Evolutionary conservation across 2,797 vertebrate genomes (phyloP), one percentile per base, ranked within the genome.

Genomic region (Gambusia yucatana): DNA sequence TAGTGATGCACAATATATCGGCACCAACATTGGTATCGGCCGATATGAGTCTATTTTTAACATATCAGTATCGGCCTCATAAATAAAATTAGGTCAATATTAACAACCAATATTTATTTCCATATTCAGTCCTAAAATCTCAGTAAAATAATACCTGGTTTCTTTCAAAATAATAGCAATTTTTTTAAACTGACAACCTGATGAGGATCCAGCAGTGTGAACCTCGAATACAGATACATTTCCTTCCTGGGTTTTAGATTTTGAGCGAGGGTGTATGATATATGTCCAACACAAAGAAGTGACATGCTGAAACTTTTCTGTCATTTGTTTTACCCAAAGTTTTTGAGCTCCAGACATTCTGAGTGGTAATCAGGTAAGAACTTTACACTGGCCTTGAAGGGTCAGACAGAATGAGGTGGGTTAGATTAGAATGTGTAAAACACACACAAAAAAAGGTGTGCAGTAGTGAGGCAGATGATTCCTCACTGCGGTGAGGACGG

Each of bases 311-410:
- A 65, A 41, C 36, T 39, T 65, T n/a, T 70, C 67, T 44, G 41
- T 43, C 4, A 0, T 44, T 28, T 44, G 6, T 44, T 67, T 25
- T 67, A 22, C 10, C 14, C 63, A 77, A 88, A 85, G 80, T 87
- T 89, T 80, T 79, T 17, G 77, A 79, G 87, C 65, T 79, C 47
- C n/a, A 76, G 73, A 82, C 76, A 84, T 80, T 77, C 80, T 82
- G 88, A 87, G 87, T 81, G 82, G 86, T 86, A 89, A 92, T 92
- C 90, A 89, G 86, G 77, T 83, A 85, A 85, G 76, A 87, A 82
- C 81, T 84, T 46, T 84, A 85, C 70, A 84, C 80, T 28, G 36
- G 86, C 87, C 86, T 50, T 69, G 86, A 20, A 50, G 83, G 90
- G 89, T 91, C 86, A 88, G 17, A 47, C 41, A 14, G 86, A 83